A percentile compares a stretch with the other conserved stretches of the same genome.
Conservation (phyloP, 1,140 invertebrate species). For the Drosophila ogumai region DNA sequence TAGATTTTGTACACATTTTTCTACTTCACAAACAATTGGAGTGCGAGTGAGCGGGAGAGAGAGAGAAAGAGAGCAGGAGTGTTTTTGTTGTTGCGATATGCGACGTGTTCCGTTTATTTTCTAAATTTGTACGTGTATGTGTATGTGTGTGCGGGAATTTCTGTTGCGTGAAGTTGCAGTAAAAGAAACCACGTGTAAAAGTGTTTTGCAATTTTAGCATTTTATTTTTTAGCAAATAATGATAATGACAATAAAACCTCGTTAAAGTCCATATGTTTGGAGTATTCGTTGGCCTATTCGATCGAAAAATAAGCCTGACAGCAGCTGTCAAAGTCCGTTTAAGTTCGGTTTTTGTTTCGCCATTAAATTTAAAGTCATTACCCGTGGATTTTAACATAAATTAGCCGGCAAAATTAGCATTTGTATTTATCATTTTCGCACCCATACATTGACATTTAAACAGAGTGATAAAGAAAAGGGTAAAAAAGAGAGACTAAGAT, state of each 20-base stretch:
- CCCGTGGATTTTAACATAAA: conserved; percentile 31
- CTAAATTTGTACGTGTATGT: conserved; percentile 17
- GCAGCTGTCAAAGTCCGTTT: conserved; percentile 1
- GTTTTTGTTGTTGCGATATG: conserved; percentile 31
- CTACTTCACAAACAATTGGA: conserved; percentile 31
- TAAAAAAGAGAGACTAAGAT: neutral
- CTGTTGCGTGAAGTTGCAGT: conserved; percentile 71
- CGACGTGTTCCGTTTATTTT: conserved; percentile 65
- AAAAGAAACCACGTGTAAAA: conserved; percentile 62
- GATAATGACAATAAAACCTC: neutral
- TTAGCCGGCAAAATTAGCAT: conserved; percentile 50
- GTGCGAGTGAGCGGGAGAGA: conserved; percentile 16
- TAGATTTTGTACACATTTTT: conserved; percentile 41
- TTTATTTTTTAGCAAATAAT: neutral
- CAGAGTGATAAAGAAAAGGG: neutral
- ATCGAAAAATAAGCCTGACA: neutral
- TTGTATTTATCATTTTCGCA: conserved; percentile 38
- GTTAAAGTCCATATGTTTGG: neutral
- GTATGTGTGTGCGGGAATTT: conserved; percentile 61
- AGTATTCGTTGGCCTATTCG: neutral
- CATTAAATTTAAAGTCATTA: conserved; percentile 12
- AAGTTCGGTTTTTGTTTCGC: neutral
- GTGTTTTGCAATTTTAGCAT: conserved; percentile 28
- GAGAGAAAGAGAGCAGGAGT: conserved; percentile 13
- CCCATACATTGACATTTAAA: conserved; percentile 10